Conservation (phyloP, 2,888 invertebrate species). For the Subacronicta megacephala region DNA sequence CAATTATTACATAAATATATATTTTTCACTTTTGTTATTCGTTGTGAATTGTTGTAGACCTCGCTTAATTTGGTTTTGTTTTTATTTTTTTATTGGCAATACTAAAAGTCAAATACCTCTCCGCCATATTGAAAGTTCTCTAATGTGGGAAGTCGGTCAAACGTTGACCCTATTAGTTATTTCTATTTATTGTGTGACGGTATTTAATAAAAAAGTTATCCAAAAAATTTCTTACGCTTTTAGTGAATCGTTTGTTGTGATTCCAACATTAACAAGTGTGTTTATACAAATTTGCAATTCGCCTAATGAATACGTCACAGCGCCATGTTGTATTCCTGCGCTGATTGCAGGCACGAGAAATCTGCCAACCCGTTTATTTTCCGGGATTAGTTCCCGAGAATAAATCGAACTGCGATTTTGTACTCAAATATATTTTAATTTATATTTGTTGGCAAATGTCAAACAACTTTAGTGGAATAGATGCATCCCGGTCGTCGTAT, state of each 20-base stretch:
- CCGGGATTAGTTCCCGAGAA: conserved; percentile 87
- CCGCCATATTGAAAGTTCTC: conserved; percentile 88
- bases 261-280: conserved; percentile 62
- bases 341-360: conserved; percentile 90
- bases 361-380: conserved; percentile 89
- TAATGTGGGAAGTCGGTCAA: conserved; percentile 86
- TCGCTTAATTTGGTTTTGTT: conserved; percentile 4
- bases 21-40: conserved; percentile 1
- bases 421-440: conserved; percentile 88
- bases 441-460: conserved; percentile 88
- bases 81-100: conserved; percentile 64
- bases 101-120: conserved; percentile 76
- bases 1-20: too few relatives aligned
- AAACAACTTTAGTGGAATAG: conserved; percentile 85
- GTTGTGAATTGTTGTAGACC: background rate
- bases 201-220: conserved; percentile 68
- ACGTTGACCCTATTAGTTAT: conserved; percentile 83
- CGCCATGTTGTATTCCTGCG: conserved; percentile 90
- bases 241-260: conserved; percentile 67
- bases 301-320: conserved; percentile 87
- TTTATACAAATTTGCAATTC: conserved; percentile 83
- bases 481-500: conserved; percentile 87
- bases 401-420: conserved; percentile 88
- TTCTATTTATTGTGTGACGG: conserved; percentile 72
- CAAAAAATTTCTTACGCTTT: conserved; percentile 75